Percentiles rank a stretch among this genome's conserved stretches.
phyloP scores from a whole-genome alignment of 2,113 vertebrate genomes.

The Lates calcarifer region DNA sequence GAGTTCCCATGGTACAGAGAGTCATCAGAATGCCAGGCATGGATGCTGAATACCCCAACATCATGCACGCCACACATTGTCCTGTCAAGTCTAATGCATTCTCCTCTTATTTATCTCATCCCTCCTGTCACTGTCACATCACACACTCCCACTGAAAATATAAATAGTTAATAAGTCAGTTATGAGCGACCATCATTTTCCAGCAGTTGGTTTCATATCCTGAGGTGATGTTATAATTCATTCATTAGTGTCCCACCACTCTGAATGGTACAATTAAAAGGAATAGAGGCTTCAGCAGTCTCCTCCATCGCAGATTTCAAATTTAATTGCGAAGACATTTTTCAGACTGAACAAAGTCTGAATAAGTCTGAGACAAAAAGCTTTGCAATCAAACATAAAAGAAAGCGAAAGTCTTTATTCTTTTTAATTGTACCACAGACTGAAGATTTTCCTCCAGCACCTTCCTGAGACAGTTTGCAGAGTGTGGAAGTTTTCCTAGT shows the following conservation, averaged over 20 bases:
- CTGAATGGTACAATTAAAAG: slow-evolving; percentile 61
- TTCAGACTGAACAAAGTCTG: slow-evolving; percentile 31
- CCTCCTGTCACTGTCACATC: slow-evolving; percentile 45
- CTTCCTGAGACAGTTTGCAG: neutral
- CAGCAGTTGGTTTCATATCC: slow-evolving; percentile 55
- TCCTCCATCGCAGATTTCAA: slow-evolving; percentile 13
- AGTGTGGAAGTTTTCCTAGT: neutral
- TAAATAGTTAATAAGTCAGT: slow-evolving; percentile 75
- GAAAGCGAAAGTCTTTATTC: slow-evolving; percentile 18
- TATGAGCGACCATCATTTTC: slow-evolving; percentile 60
- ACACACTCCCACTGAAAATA: slow-evolving; percentile 55
- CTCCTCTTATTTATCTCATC: slow-evolving; percentile 61
- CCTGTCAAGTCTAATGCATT: slow-evolving; percentile 49
- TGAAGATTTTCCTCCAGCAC: slow-evolving; percentile 11
- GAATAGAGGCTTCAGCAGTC: slow-evolving; percentile 40
- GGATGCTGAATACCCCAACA: slow-evolving; percentile 23
- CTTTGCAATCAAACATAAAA: slow-evolving; percentile 32
- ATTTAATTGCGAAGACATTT: slow-evolving; percentile 49
- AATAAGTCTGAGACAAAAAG: slow-evolving; percentile 38
- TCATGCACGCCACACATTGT: slow-evolving; percentile 40
- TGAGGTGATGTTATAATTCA: slow-evolving; percentile 60
- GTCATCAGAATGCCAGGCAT: slow-evolving; percentile 41
- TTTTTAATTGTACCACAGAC: slow-evolving; percentile 22
- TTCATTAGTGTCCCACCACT: slow-evolving; percentile 65
- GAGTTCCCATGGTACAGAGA: slow-evolving; percentile 2